A percentile compares a stretch with the other conserved stretches of the same genome.
phyloP scores from a whole-genome alignment of 2,797 vertebrate species.

The Tarsius wallacei region DNA sequence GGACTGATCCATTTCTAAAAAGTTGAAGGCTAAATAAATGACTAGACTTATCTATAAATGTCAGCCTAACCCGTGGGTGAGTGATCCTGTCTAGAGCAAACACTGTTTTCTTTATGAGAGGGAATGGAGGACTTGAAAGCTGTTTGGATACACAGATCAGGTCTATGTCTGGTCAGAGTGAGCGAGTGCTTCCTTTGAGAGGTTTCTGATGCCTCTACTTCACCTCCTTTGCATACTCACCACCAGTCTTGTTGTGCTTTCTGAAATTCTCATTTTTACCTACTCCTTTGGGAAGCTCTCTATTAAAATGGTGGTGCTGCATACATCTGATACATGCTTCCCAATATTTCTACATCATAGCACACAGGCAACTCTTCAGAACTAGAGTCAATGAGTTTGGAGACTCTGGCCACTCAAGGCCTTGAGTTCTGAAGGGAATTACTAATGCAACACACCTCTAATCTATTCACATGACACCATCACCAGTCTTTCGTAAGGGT shows the following conservation, averaged over 20 bases:
- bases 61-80: constrained; percentile 15
- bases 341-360: neutral
- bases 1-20: constrained; percentile 59
- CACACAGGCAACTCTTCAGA: neutral
- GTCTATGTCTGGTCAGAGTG: neutral
- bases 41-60: neutral
- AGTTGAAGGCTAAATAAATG: constrained; percentile 47
- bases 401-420: neutral
- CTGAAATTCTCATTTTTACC: constrained; percentile 43
- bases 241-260: neutral
- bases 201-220: neutral
- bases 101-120: neutral
- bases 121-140: neutral
- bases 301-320: constrained; percentile 16
- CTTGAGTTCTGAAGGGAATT: neutral
- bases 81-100: constrained; percentile 38
- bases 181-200: neutral
- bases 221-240: neutral
- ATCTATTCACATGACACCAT: neutral
- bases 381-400: constrained; percentile 1
- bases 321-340: neutral
- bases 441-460: neutral
- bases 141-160: constrained; percentile 1
- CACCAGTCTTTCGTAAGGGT: constrained; percentile 18
- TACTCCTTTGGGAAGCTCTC: neutral